Base-by-base conservation (phyloP, 2,888 invertebrate genomes). In the Stenchaetothrips biformis region DNA sequence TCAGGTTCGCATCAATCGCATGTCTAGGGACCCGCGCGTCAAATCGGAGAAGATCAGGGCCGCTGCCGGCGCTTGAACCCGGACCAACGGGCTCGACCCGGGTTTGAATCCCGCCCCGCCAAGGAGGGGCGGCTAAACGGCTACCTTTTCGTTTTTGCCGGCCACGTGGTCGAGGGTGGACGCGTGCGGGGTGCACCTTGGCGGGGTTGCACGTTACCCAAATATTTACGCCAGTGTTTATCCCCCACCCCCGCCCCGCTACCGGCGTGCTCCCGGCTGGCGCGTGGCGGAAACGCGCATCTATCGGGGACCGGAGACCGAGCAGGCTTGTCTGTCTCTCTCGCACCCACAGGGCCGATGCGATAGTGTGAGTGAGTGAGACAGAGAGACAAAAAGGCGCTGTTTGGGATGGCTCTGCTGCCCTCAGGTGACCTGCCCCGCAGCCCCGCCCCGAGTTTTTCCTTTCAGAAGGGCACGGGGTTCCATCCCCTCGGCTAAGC, bases 261-360 rank as follows among this genome's bases (percentile, higher is more conserved):
- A 74, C 67, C 67, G 21, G 25, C 25, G 67, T 74, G 13, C 18
- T 16, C 53, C 53, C 16, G 37, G 59, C 59, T 18, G 67, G 67
- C 67, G 67, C 67, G 67, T 74, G 67, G 67, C 67, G 67, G 67
- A 21, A 21, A n/a, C n/a, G n/a, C 67, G 67, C 25, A 25, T 21
- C 67, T 16, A 53, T 4, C 16, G 53, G 16, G 59, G 13, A 9
- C 13, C 4, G 37, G 2, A 37, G 37, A 37, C 37, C n/a, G n/a
- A n/a, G 37, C 1, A 37, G 4, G 37, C 37, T 37, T 37, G 2
- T n/a, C n/a, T 4, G 37, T 37, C 37, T 37, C 37, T 37, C 37
- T 37, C 37, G 37, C 37, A 2, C 37, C 37, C 37, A 4, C 37
- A 9, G 53, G 13, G 13, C 53, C 53, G 53, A 4, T 37, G 37